Percentiles rank a stretch among this genome's conserved stretches.
Evolutionary conservation across 2,888 invertebrate species (phyloP).

Genomic region (Lottia gigantea): DNA sequence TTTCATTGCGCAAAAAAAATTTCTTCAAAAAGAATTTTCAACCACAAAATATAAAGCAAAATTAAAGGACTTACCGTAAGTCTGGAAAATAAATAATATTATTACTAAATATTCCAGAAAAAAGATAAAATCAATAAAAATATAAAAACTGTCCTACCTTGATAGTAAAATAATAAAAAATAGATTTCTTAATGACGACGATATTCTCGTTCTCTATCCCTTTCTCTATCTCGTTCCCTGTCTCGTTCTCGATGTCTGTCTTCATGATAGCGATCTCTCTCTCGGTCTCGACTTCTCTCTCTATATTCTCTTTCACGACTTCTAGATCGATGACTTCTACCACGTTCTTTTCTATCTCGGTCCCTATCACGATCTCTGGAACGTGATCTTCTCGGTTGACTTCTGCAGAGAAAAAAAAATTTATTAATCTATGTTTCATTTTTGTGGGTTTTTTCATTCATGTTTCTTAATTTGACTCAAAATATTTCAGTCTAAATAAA

Average conservation of each 20-base stretch:
- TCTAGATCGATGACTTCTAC: conserved; percentile 65
- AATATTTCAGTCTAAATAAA: no score
- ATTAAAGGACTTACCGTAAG: no score
- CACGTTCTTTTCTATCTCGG: conserved; percentile 61
- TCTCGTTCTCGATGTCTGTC: conserved; percentile 70
- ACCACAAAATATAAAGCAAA: no score
- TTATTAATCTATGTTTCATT: not conserved
- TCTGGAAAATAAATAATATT: no score
- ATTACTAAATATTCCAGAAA: no score
- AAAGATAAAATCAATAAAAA: no score
- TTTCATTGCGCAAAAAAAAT: no score
- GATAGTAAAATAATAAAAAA: no score
- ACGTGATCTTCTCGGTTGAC: conserved; percentile 75
- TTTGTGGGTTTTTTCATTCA: no score
- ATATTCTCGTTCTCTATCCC: conserved; percentile 56
- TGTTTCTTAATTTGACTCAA: no score
- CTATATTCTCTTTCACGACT: conserved; percentile 73
- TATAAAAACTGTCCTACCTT: no score
- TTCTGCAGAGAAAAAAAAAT: conserved; percentile 31
- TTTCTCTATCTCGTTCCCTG: conserved; percentile 42
- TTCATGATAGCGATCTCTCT: conserved; percentile 66
- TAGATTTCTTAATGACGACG: conserved; percentile 29
- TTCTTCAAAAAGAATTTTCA: no score
- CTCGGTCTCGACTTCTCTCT: conserved; percentile 73
- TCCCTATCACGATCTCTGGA: conserved; percentile 77